Percentiles rank a stretch among this genome's conserved stretches.
Conservation (phyloP, 2,797 vertebrate species). For the Phataginus tricuspis region DNA sequence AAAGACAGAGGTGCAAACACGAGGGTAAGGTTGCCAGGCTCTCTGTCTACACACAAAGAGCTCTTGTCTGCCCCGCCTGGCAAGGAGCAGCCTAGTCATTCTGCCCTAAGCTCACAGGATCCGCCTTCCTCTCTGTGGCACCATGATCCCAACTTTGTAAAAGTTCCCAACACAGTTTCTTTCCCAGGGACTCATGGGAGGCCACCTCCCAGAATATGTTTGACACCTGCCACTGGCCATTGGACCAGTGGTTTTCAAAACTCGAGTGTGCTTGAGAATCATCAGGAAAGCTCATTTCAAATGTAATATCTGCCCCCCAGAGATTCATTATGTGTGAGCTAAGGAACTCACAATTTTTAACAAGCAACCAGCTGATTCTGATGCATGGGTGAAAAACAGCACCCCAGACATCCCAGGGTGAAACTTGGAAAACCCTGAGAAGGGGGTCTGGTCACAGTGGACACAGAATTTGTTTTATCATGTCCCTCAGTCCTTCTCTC, state of each 20-base stretch:
- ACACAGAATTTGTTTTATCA: not conserved
- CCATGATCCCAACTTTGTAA: not conserved
- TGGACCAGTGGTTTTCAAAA: not conserved
- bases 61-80: accelerated
- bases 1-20: not conserved
- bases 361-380: not conserved
- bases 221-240: not conserved
- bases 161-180: not conserved
- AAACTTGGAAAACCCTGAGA: not conserved
- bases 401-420: not conserved
- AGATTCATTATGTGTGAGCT: not conserved
- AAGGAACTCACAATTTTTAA: not conserved
- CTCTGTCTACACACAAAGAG: not conserved
- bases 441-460: not conserved
- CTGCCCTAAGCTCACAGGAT: not conserved
- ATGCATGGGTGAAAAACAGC: not conserved
- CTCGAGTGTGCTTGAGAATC: not conserved
- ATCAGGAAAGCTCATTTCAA: not conserved
- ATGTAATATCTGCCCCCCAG: not conserved
- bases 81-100: not conserved
- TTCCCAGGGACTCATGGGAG: not conserved
- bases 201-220: not conserved
- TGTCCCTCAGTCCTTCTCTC: not conserved
- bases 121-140: not conserved
- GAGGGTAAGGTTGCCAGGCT: not conserved